Conservation (phyloP, 2,888 invertebrate genomes). For the Neoitamus cyanurus region DNA sequence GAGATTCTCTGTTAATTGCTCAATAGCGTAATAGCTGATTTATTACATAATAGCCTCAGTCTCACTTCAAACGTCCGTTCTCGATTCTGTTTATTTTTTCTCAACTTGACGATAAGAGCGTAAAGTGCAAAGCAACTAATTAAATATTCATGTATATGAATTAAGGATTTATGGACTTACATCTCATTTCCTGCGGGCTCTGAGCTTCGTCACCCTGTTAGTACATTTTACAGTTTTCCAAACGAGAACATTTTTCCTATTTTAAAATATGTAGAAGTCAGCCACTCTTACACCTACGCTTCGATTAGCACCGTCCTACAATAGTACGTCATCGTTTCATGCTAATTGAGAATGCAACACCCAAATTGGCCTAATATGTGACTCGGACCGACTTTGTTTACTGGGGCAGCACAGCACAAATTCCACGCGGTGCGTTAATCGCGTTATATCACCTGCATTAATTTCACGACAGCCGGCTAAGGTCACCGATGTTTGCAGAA, state of each 20-base stretch:
- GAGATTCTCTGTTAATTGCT: background rate
- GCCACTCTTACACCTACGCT: background rate
- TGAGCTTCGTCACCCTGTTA: background rate
- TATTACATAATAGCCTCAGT: background rate
- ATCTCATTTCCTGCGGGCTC: background rate
- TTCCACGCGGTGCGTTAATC: conserved; percentile 11
- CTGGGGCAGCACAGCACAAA: background rate
- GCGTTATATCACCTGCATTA: conserved; percentile 18
- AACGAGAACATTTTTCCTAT: background rate
- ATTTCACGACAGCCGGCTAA: background rate
- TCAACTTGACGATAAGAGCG: too few species aligned
- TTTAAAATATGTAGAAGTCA: background rate
- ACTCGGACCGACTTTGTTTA: background rate
- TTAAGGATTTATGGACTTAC: background rate
- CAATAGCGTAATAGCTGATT: background rate
- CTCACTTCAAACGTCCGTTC: background rate
- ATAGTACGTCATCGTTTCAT: background rate
- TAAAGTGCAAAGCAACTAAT: background rate
- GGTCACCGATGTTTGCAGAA: background rate
- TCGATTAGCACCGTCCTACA: background rate
- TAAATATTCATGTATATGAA: too few species aligned
- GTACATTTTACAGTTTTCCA: background rate
- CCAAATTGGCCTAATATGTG: conserved; percentile 1
- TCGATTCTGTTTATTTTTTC: too few species aligned
- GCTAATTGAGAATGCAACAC: background rate